Conservation (phyloP, 2,113 vertebrate species). For the Noturus placidus region DNA sequence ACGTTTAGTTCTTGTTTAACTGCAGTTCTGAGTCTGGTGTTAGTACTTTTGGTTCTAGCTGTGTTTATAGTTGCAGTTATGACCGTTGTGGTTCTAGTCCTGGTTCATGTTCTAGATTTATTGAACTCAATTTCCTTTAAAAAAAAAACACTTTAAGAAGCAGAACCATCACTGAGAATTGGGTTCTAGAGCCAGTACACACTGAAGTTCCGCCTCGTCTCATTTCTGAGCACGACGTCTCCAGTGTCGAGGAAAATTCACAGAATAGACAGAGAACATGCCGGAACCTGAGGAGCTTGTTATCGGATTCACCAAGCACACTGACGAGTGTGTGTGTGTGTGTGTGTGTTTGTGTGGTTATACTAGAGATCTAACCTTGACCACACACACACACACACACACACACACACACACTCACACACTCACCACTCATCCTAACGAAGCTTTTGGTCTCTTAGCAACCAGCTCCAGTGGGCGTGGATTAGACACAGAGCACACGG, state of each 20-base stretch:
- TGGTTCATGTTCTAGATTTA: neutral
- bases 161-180: neutral
- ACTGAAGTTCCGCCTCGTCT: neutral
- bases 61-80: neutral
- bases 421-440: neutral
- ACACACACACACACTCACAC: constrained; percentile 1
- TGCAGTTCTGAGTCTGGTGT: neutral
- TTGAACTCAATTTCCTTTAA: too few relatives aligned
- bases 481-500: neutral
- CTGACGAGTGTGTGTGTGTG: constrained; percentile 8
- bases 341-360: neutral
- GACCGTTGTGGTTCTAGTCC: neutral
- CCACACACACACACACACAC: constrained; percentile 1
- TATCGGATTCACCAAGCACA: constrained; percentile 21
- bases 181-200: neutral
- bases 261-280: neutral
- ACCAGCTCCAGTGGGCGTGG: neutral
- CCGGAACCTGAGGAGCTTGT: neutral
- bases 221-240: neutral
- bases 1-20: neutral
- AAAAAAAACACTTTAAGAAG: too few relatives aligned
- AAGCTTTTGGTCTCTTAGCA: neutral
- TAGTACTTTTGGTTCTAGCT: neutral
- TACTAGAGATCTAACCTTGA: constrained; percentile 1
- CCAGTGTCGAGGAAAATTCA: neutral